Base-by-base conservation (phyloP, 2,888 invertebrate genomes). In the Nemapogon koenigi region DNA sequence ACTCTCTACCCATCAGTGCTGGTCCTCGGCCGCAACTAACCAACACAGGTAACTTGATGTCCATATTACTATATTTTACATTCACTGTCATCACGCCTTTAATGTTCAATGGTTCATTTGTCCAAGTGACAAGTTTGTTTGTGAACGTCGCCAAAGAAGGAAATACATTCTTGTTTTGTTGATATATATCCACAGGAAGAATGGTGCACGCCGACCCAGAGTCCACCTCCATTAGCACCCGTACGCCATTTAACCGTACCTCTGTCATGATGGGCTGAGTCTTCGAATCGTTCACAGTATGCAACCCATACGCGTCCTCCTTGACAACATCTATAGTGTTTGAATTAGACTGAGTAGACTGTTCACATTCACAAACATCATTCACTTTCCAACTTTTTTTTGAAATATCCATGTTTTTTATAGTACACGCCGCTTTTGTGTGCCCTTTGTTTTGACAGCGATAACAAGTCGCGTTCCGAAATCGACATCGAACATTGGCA, bases 191-290 rank as follows among this genome's bases (percentile, higher is more conserved):
- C 4, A 35, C 18, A 8, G 38, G 38, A 30, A 41, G 33, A 13
- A 38, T 41, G 2, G 35, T 22, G 13, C 41, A 22, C n/a, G 41
- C 22, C 10, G 35, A 38, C 13, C 38, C 35, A n/a, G 41, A 38
- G 38, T 38, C 38, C 19, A 38, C 35, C 27, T 41, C 41, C 41
- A 41, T 38, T 14, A 38, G 35, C 13, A 38, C 35, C 17, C 28
- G 41, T 4, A 41, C 16, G 13, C 37, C 37, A 33, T 41, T 37
- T 10, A 35, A 13, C 8, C 11, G 17, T 19, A 39, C 39, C 14
- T 39, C 35, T 7, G 33, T 33, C 32, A 27, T 33, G 27, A 38
- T 25, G 4, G 38, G 33, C 15, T 11, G 19, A 4, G 33, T 27
- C 2, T 14, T 16, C 2, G 16, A 3, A 10, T 32, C 26, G 8